Percentiles rank a stretch among this genome's conserved stretches.
Conservation (phyloP, 2,888 invertebrate genomes). For the Dryobota labecula region DNA sequence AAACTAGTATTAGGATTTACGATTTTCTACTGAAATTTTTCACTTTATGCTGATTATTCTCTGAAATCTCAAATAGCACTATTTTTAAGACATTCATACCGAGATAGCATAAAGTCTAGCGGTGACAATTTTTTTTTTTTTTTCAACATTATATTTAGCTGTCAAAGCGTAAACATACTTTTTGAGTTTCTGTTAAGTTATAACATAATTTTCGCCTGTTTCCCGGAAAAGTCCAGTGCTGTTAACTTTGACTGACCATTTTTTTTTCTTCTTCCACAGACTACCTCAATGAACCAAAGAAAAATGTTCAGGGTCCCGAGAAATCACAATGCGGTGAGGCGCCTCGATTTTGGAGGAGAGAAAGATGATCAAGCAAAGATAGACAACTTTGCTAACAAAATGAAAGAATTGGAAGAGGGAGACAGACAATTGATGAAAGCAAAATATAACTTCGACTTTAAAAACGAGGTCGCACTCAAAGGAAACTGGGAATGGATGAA, state of each 20-base stretch:
- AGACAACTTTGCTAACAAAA: conserved; percentile 76
- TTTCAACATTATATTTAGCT: background rate
- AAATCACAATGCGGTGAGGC: conserved; percentile 79
- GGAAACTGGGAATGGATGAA: conserved; percentile 88
- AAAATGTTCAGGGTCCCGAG: conserved; percentile 73
- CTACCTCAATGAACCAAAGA: conserved; percentile 74
- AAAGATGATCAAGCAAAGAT: conserved; percentile 73
- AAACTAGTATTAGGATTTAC: background rate
- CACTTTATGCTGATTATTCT: background rate
- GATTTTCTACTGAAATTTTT: background rate
- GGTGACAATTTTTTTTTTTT: too few species aligned
- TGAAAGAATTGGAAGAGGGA: conserved; percentile 72
- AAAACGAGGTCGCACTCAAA: conserved; percentile 81
- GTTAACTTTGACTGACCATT: background rate
- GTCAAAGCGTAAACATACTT: background rate
- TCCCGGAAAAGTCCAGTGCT: background rate
- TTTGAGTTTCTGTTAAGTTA: background rate
- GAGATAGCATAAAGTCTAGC: background rate
- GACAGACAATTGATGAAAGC: conserved; percentile 75
- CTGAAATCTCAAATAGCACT: background rate
- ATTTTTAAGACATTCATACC: background rate
- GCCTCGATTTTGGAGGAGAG: conserved; percentile 76
- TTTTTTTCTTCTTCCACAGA: conserved; percentile 74
- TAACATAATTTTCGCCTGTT: background rate
- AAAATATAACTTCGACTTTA: conserved; percentile 91